phyloP scores from a whole-genome alignment of 2,888 invertebrate species.

The Labia minor region DNA sequence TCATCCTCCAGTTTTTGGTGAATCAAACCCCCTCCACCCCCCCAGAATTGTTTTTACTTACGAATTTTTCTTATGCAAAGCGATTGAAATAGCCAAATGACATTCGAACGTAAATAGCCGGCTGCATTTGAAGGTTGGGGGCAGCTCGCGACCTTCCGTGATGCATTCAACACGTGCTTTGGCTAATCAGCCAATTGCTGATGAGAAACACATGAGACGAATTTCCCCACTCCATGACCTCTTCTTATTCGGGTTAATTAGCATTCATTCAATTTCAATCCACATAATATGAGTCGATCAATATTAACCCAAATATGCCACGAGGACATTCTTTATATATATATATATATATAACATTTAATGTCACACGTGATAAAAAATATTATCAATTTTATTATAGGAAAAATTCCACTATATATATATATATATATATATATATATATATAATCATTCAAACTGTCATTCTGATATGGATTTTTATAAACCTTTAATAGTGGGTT shows the following conservation, averaged over 20 bases:
- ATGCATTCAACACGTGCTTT: constrained; percentile 3
- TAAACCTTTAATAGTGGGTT: too few relatives aligned
- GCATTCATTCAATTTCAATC: constrained; percentile 66
- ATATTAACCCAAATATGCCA: too few relatives aligned
- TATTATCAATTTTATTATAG: too few relatives aligned
- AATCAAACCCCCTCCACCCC: too few relatives aligned
- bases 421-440: too few relatives aligned
- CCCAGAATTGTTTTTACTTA: background rate
- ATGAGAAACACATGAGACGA: background rate
- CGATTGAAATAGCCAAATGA: background rate
- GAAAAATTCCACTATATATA: too few relatives aligned
- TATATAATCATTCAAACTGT: too few relatives aligned
- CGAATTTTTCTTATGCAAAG: background rate
- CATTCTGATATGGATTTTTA: too few relatives aligned
- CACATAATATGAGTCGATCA: constrained; percentile 44
- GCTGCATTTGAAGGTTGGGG: background rate
- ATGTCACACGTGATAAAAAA: too few relatives aligned
- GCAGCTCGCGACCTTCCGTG: background rate
- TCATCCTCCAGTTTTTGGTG: background rate
- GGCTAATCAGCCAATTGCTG: background rate
- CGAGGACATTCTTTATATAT: too few relatives aligned
- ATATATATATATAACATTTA: too few relatives aligned
- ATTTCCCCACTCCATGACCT: too few relatives aligned
- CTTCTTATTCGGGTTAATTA: constrained; percentile 46
- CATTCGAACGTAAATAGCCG: background rate